Conservation (phyloP, 2,797 vertebrate genomes). For the Manis pentadactyla region DNA sequence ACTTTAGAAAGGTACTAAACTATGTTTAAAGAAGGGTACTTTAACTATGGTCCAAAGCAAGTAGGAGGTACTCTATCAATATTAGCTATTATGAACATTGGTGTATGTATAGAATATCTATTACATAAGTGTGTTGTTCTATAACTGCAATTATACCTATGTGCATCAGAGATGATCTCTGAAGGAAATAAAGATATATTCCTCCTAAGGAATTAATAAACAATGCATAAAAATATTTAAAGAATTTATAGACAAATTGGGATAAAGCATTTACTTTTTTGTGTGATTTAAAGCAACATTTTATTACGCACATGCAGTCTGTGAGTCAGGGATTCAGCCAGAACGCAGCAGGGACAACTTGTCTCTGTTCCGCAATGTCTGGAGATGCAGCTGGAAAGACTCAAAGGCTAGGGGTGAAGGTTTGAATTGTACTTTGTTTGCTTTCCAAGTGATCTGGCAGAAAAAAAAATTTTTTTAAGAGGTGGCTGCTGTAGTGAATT, state of each 20-base stretch:
- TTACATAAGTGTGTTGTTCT: background rate
- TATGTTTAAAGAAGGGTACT: background rate
- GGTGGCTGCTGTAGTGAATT: background rate
- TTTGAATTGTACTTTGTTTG: background rate
- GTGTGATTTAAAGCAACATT: background rate
- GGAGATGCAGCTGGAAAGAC: background rate
- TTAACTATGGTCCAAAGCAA: background rate
- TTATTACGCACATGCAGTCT: background rate
- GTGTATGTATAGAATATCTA: background rate
- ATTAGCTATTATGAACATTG: background rate
- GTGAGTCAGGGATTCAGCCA: background rate
- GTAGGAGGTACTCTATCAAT: background rate
- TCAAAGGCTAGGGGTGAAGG: background rate
- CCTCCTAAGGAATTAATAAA: background rate
- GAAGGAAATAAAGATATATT: background rate
- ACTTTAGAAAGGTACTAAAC: background rate
- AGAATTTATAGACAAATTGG: background rate
- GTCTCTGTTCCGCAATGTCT: background rate
- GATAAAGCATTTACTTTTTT: background rate
- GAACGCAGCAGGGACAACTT: background rate
- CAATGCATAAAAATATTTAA: background rate
- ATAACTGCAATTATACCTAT: background rate
- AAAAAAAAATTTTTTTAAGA: background rate
- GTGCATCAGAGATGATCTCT: background rate
- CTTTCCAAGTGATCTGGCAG: background rate